These are phyloP conservation scores for Nebria ingens DNA, from an alignment of 1,140 invertebrate species.

Conservation along the genomic window DNA sequence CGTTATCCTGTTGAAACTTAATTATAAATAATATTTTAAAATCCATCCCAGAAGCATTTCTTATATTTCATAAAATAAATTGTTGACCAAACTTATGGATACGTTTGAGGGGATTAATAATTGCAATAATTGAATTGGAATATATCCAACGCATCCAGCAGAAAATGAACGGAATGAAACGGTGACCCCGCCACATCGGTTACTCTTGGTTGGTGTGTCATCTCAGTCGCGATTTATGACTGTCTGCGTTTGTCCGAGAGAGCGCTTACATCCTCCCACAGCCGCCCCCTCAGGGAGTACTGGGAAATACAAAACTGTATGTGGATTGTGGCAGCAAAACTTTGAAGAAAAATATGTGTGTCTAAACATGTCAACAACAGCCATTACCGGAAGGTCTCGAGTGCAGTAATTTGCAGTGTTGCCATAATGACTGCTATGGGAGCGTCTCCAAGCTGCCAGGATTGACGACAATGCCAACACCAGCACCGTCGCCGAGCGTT, in stretches of 20 bases:
- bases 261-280: too few species aligned
- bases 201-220: too few species aligned
- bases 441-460: too few species aligned
- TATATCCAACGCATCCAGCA: not conserved
- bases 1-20: too few species aligned
- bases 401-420: slow-evolving; percentile 28
- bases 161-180: not conserved
- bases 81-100: too few species aligned
- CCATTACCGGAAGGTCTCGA: not conserved
- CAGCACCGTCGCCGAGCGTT: slow-evolving; percentile 24
- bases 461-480: too few species aligned
- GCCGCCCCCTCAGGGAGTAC: too few species aligned
- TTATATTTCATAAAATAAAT: too few species aligned
- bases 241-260: not conserved
- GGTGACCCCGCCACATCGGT: not conserved
- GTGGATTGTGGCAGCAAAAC: slow-evolving; percentile 1
- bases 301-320: slow-evolving; percentile 7
- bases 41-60: too few species aligned
- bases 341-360: slow-evolving; percentile 7
- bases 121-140: too few species aligned
- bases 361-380: slow-evolving; percentile 9
- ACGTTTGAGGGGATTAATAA: too few species aligned
- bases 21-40: too few species aligned
- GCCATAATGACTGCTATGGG: slow-evolving; percentile 39
- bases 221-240: not conserved